Evolutionary conservation across 2,888 invertebrate genomes (phyloP), one percentile per base, ranked within the genome.

Genomic region (Elegia similella): DNA sequence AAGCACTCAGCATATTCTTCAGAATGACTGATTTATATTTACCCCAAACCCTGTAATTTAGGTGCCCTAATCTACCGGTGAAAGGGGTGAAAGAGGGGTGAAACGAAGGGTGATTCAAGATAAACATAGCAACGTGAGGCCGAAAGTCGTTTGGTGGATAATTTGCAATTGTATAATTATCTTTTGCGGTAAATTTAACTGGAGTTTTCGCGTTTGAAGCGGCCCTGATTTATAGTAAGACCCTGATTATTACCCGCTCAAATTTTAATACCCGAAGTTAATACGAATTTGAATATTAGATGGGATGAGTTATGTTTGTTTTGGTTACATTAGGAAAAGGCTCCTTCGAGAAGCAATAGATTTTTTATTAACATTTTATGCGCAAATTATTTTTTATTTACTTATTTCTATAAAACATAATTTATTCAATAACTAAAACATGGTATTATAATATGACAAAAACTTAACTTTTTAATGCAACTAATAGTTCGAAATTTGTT

Each of bases 81-180:
- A 72, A 84, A 80, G 77, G 87, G 88, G 81, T 80, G 73, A 72
- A 78, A 76, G 66, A 72, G 79, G 77, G 78, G 79, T 82, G 81
- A 86, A 86, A 78, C 79, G 76, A 82, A 80, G 86, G 88, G 86
- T 81, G 88, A 88, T 88, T 85, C 85, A 86, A 88, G 88, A 90
- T 90, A 90, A 90, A 90, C 88, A 88, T 76, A 59, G 72, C 71
- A 81, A 81, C 82, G 77, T 78, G 75, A 73, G 72, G 74, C 75
- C 62, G 65, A 71, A 69, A 63, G 69, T 68, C 65, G 70, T 65
- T 66, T 73, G 74, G 68, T 65, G 76, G 69, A 80, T 86, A 86
- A 88, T 90, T 88, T 86, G 83, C 85, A 84, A 85, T 84, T 82
- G 80, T 85, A 79, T 80, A 80, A 82, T 84, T 83, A 84, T 83